A percentile compares a stretch with the other conserved stretches of the same genome.
These are phyloP conservation scores for Drosophila koepferae DNA, from an alignment of 2,888 invertebrate genomes.

Conservation along the genomic window DNA sequence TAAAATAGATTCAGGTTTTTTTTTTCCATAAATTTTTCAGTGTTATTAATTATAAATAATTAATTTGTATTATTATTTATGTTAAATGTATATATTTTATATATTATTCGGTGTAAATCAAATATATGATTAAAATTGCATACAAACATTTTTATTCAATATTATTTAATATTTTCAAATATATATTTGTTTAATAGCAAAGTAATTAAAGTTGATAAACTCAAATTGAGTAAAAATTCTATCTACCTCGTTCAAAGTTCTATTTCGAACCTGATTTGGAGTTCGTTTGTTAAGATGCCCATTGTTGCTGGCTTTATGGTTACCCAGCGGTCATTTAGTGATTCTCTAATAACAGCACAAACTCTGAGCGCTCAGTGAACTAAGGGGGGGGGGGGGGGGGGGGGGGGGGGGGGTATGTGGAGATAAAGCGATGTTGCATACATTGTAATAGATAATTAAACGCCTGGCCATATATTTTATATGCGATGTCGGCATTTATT, in stretches of 20 bases:
- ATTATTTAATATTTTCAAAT: too few relatives aligned
- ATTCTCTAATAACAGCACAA: slow-evolving; percentile 36
- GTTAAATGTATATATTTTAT: too few relatives aligned
- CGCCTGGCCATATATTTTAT: slow-evolving; percentile 55
- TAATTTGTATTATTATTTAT: too few relatives aligned
- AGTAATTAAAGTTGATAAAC: too few relatives aligned
- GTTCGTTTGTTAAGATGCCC: slow-evolving; percentile 7
- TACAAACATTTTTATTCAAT: too few relatives aligned
- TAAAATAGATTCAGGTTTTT: not conserved
- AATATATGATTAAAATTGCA: too few relatives aligned
- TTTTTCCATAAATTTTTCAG: too few relatives aligned
- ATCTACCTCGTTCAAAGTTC: not conserved
- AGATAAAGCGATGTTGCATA: slow-evolving; percentile 34
- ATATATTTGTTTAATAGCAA: too few relatives aligned
- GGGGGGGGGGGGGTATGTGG: slow-evolving; percentile 12
- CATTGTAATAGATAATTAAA: slow-evolving; percentile 66
- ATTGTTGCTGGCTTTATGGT: slow-evolving; percentile 16
- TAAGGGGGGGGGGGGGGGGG: too few relatives aligned
- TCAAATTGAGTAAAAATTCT: not conserved
- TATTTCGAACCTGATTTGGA: not conserved
- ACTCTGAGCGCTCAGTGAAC: slow-evolving; percentile 6
- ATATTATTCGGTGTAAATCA: too few relatives aligned
- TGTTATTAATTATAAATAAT: too few relatives aligned
- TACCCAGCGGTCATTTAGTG: slow-evolving; percentile 27
- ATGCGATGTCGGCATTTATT: slow-evolving; percentile 48